Conservation (phyloP, 2,888 invertebrate genomes). For the Lochmaea capreae region DNA sequence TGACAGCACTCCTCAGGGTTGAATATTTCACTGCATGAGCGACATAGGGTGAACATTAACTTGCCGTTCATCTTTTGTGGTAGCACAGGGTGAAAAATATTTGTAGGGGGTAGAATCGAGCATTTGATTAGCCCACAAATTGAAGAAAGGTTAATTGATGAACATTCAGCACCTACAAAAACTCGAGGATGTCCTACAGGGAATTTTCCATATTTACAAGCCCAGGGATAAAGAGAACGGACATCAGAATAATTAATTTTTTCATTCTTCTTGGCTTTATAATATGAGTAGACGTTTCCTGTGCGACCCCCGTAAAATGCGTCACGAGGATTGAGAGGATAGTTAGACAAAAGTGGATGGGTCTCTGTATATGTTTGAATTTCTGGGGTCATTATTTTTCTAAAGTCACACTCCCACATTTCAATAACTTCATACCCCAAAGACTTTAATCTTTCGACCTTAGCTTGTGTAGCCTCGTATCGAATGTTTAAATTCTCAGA, state of each 20-base stretch:
- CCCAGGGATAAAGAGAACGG: conserved; percentile 47
- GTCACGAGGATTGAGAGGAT: conserved; percentile 41
- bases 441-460: conserved; percentile 18
- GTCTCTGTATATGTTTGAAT: conserved; percentile 11
- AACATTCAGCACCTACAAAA: conserved; percentile 38
- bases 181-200: conserved; percentile 52
- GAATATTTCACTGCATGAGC: conserved; percentile 6
- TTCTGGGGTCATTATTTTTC: not conserved
- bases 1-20: too few species aligned
- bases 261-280: too few species aligned
- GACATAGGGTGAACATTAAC: conserved; percentile 59
- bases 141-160: conserved; percentile 31
- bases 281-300: too few species aligned
- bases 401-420: conserved; percentile 30
- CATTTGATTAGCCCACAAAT: conserved; percentile 46
- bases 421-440: conserved; percentile 24
- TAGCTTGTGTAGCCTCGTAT: conserved; percentile 26
- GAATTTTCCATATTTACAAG: conserved; percentile 53
- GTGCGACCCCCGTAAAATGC: too few species aligned
- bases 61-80: conserved; percentile 43
- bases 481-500: conserved; percentile 31
- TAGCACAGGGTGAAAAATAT: conserved; percentile 47
- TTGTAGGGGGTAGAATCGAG: conserved; percentile 43
- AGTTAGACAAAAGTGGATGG: conserved; percentile 8
- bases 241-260: too few species aligned